Base-by-base conservation (phyloP, 2,888 invertebrate genomes). In the Heliconius charithonia region DNA sequence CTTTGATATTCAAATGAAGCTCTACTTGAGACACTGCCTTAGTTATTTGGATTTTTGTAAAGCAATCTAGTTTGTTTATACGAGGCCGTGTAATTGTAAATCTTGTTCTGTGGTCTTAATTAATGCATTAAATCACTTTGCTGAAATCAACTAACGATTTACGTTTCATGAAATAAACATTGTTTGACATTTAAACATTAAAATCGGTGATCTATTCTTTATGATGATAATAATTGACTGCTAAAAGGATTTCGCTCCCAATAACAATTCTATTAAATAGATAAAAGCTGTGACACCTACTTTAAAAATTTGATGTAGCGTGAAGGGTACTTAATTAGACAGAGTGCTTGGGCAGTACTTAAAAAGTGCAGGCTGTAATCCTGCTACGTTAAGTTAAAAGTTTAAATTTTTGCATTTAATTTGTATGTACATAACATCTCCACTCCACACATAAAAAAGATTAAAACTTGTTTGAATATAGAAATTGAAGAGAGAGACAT, bases 21-120 rank as follows among this genome's bases (percentile, higher is more conserved):
- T 90, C 92, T 92, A 93, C 94, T 95, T 94, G 93, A 94, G 94
- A 95, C 95, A 94, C 90, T 93, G 94, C 93, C 94, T 94, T 93
- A 94, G 94, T 93, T 94, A 95, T 94, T 94, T 92, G 93, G 94
- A 93, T 94, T 95, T 95, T 95, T 95, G 94, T 95, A 94, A 94
- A 94, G 94, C 94, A 94, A 94, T 95, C 94, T 93, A 94, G 93
- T 93, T 94, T 94, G 94, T 94, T 94, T 94, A 95, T 92, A 92
- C 90, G 87, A 91, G 89, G 86, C 89, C 87, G 89, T 94, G 93
- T 94, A 93, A 93, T 94, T 94, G 93, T 94, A 91, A 95, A 94
- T 94, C 93, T 91, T 91, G 90, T 89, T 92, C 89, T 92, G 94
- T 89, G 92, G 92, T 90, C 90, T 89, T 93, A 93, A 94, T 94